Evolutionary conservation across 2,888 invertebrate genomes (phyloP), one percentile per base, ranked within the genome.

Genomic region (Sminthurinus aureus): DNA sequence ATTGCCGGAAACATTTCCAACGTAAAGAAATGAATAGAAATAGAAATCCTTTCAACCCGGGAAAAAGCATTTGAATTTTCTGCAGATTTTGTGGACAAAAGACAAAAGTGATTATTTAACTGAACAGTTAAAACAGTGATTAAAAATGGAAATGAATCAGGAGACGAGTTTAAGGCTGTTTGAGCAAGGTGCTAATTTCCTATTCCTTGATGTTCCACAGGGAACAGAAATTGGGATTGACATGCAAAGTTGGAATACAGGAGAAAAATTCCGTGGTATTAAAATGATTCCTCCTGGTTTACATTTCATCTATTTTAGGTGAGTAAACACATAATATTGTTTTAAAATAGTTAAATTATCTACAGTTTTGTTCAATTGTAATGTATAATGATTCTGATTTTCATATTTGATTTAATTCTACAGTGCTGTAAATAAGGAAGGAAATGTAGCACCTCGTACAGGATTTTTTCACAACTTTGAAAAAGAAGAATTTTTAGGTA

Each of bases 191-290:
- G 97, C 94, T 0, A 94, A 94, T 2, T 92, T 98, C 81, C 92
- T 98, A 74, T 93, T 98, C 84, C 92, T 97, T 3, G 94, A 96
- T 85, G 95, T 98, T 66, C 98, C 98, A 0, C 91, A 92, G 87
- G 96, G 96, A 83, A 97, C 98, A 0, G 97, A 98, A 91, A 96
- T 99, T 91, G 99, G 99, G n/a, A 96, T 98, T 86, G 99, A 99
- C 91, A 92, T 96, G 90, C 95, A 95, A 89, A 93, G 94, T 0
- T 98, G 98, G 95, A 95, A 94, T 86, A 95, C 96, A 0, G 98
- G 96, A 2, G 95, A 96, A 83, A 95, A 95, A 90, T 99, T 99
- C 90, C 93, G 94, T 89, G 99, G 99, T 0, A 93, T 99, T 51
- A 99, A 99, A 92, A 98, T 99, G 98, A 98, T 99, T 89, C 99